A percentile compares a stretch with the other conserved stretches of the same genome.
Conservation (phyloP, 2,888 invertebrate genomes). For the Conistra vaccinii region DNA sequence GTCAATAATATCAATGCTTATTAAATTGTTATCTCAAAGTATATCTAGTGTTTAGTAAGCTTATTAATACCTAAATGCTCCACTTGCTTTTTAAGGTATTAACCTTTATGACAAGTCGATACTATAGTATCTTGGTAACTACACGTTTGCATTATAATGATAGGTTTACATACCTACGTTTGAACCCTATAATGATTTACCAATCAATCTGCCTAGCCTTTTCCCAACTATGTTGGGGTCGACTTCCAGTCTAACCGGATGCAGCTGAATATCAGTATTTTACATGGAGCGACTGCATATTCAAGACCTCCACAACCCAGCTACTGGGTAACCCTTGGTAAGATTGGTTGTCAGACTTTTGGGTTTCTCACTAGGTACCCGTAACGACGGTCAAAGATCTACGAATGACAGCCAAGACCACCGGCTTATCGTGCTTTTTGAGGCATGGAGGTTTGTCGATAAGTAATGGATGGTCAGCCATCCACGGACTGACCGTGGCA, state of each 20-base stretch:
- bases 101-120: neutral
- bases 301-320: neutral
- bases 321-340: no score
- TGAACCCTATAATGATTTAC: neutral
- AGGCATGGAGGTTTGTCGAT: neutral
- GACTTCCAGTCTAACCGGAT: neutral
- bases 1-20: neutral
- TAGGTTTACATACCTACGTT: neutral
- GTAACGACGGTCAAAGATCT: neutral
- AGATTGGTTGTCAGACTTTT: neutral
- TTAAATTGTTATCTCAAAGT: neutral
- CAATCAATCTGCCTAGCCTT: neutral
- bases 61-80: constrained; percentile 1
- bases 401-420: neutral
- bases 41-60: no score
- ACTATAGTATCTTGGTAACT: neutral
- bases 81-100: constrained; percentile 4
- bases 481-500: neutral
- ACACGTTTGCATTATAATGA: neutral
- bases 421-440: neutral
- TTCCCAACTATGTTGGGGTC: neutral
- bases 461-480: neutral
- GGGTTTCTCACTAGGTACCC: neutral
- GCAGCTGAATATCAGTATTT: neutral
- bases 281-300: no score